These are phyloP conservation scores for Glareola pratincola DNA, from an alignment of 2,113 vertebrate genomes.

Conservation along the genomic window DNA sequence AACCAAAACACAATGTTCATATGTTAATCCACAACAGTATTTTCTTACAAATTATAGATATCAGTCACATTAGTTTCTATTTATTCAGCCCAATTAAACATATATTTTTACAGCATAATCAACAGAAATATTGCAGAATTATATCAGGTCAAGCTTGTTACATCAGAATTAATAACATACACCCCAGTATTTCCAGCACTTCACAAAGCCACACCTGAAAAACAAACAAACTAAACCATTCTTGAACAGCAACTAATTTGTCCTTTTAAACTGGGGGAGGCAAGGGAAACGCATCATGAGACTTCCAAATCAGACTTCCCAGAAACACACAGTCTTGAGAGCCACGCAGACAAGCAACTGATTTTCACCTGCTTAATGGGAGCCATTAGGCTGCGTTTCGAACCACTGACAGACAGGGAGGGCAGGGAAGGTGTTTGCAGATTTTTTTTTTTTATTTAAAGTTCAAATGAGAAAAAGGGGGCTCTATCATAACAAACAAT, in stretches of 20 bases:
- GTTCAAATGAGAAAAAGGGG: not conserved
- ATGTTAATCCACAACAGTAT: not conserved
- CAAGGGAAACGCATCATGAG: not conserved
- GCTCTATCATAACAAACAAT: not conserved
- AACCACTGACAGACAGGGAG: not conserved
- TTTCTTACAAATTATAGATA: not conserved
- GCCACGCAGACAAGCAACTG: not conserved
- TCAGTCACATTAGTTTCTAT: not conserved
- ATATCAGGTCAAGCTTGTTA: not conserved
- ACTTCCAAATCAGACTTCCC: not conserved
- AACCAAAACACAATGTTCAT: not conserved
- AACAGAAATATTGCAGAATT: not conserved
- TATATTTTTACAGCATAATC: not conserved
- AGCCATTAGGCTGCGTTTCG: not conserved
- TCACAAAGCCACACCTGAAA: not conserved
- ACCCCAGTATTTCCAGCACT: not conserved
- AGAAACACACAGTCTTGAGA: not conserved
- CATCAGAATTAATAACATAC: not conserved
- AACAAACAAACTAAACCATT: not conserved
- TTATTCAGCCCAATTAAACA: not conserved
- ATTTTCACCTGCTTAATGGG: not conserved
- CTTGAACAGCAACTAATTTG: not conserved
- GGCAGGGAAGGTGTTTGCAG: not conserved
- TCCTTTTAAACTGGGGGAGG: not conserved
- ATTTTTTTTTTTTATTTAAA: not conserved